Evolutionary conservation across 2,113 vertebrate genomes (phyloP).

Genomic region (Otolemur garnettii): DNA sequence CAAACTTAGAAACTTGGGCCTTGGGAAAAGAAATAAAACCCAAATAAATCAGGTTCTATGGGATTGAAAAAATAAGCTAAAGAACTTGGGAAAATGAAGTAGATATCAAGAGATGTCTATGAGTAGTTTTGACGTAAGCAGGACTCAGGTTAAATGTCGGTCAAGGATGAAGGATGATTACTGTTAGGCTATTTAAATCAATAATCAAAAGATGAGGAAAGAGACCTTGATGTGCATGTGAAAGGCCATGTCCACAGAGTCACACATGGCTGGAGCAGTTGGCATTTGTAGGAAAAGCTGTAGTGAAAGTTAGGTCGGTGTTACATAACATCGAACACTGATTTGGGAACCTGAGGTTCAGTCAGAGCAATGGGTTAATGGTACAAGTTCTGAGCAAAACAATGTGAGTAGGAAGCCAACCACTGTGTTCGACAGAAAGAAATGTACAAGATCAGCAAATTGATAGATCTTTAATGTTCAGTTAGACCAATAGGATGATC

Average conservation of each 20-base stretch:
- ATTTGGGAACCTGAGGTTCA: not conserved
- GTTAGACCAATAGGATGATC: not conserved
- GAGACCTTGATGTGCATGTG: not conserved
- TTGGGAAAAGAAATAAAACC: not conserved
- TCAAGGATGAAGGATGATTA: not conserved
- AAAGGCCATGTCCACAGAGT: not conserved
- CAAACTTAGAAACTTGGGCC: not conserved
- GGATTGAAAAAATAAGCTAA: not conserved
- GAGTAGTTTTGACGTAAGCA: not conserved
- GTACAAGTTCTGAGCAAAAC: not conserved
- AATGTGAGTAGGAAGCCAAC: not conserved
- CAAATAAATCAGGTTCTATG: not conserved
- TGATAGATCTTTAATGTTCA: not conserved
- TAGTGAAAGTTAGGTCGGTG: not conserved
- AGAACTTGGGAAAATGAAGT: not conserved
- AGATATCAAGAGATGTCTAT: not conserved
- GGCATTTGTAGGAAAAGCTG: not conserved
- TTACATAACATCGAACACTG: accelerated
- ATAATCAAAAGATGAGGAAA: not conserved
- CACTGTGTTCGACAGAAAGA: not conserved
- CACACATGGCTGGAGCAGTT: not conserved
- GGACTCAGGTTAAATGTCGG: not conserved
- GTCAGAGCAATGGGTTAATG: not conserved
- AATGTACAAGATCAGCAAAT: not conserved
- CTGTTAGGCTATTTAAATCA: not conserved